Evolutionary conservation across 2,113 vertebrate species (phyloP), one percentile per base, ranked within the genome.

Genomic region (Centropristis striata): DNA sequence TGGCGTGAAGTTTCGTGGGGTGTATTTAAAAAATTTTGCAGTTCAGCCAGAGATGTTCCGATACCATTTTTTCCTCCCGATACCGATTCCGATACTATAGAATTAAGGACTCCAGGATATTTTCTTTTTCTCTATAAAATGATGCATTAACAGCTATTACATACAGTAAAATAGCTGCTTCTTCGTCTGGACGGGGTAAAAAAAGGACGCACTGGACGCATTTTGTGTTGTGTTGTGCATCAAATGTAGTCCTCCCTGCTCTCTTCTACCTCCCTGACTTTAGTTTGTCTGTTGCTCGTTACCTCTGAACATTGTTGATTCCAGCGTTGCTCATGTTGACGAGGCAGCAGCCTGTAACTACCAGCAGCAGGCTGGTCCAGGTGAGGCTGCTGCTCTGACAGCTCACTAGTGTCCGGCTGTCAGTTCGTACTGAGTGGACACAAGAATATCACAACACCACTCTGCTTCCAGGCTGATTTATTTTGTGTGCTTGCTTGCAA

Each of bases 221-320:
- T 2, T 58, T 37, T 0, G 51, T 37, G 23, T 42, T 61, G 37
- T 58, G 53, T 59, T 63, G 75, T 84, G 25, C 47, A 14, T 71
- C 4, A 8, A 1, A 0, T 36, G 2, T 28, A 11, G 18, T 69
- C 57, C 23, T 57, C 46, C 27, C 55, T 6, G 55, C 55, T 61
- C 64, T 25, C 76, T 69, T 74, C 20, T 55, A 70, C 80, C 65
- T 36, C 72, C 54, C 55, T 8, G 53, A 25, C 54, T 71, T 54
- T 49, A 69, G 65, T 76, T 81, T 66, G 50, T 55, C 67, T 78
- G 50, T 61, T 39, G 63, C 78, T 88, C 72, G 44, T 88, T 73
- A 78, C 39, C 5, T 2, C 67, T 5, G 39, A 27, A 44, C 49
- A 71, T 65, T 71, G 64, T 74, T 86, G 47, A 49, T 9, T 72